These are phyloP conservation scores for Drosophila rubida DNA, from an alignment of 2,888 invertebrate species.

Conservation along the genomic window DNA sequence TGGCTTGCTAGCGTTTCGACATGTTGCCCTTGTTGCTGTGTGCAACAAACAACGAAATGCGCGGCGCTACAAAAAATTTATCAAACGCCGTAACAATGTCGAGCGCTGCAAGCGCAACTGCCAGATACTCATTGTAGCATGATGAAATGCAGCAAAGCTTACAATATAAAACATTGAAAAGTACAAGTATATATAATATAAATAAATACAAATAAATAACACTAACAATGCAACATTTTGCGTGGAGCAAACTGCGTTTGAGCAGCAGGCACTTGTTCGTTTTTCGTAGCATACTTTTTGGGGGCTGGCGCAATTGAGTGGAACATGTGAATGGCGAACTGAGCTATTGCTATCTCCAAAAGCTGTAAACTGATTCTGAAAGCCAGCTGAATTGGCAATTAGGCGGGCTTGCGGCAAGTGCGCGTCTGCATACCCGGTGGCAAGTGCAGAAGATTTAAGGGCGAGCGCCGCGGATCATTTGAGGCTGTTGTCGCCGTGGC, in stretches of 20 bases:
- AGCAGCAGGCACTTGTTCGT: not conserved
- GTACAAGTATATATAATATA: too few relatives aligned
- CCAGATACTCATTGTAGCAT: slow-evolving; percentile 1
- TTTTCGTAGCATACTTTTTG: slow-evolving; percentile 14
- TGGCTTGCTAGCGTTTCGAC: slow-evolving; percentile 22
- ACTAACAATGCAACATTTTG: too few relatives aligned
- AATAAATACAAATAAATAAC: not conserved
- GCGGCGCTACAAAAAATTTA: not conserved
- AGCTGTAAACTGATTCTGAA: not conserved
- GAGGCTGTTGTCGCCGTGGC: slow-evolving; percentile 19
- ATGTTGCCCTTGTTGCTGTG: not conserved
- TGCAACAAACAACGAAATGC: not conserved
- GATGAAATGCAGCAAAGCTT: too few relatives aligned
- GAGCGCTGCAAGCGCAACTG: not conserved
- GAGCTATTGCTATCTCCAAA: not conserved
- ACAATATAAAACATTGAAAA: too few relatives aligned
- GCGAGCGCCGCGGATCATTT: not conserved
- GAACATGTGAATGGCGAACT: too few relatives aligned
- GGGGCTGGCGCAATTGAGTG: not conserved
- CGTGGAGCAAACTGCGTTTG: too few relatives aligned
- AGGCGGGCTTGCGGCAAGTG: not conserved
- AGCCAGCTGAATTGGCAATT: not conserved
- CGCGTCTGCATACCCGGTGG: slow-evolving; percentile 1
- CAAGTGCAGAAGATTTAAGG: not conserved
- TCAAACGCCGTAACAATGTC: slow-evolving; percentile 2